Conservation (phyloP, 1,140 invertebrate genomes). For the Aphaenogaster rudis region DNA sequence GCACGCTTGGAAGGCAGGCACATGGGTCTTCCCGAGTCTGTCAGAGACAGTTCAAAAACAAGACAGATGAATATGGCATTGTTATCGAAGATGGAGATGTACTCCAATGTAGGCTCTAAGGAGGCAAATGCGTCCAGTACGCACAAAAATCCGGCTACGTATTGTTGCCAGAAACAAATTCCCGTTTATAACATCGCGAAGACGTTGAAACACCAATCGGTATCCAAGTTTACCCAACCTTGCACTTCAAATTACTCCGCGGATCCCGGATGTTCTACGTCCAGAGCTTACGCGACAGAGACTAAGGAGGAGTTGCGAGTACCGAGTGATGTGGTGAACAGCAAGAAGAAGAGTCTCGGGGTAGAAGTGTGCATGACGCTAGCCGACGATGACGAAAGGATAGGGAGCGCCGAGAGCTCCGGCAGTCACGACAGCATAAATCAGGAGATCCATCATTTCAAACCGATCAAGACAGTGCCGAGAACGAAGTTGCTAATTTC, state of each 20-base stretch:
- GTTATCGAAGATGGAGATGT: conserved; percentile 78
- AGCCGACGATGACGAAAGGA: conserved; percentile 80
- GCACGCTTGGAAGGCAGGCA: conserved; percentile 52
- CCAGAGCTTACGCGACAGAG: conserved; percentile 84
- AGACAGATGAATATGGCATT: conserved; percentile 78
- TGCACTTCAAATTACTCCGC: conserved; percentile 73
- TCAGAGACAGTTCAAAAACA: conserved; percentile 56
- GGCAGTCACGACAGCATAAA: conserved; percentile 88
- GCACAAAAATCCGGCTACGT: conserved; percentile 69
- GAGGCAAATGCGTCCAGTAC: conserved; percentile 56
- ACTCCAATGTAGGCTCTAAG: conserved; percentile 52
- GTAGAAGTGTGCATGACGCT: conserved; percentile 82
- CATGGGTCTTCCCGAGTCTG: conserved; percentile 45
- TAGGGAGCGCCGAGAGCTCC: conserved; percentile 84
- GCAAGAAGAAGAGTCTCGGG: conserved; percentile 83
- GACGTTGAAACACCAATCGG: conserved; percentile 77
- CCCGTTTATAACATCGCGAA: conserved; percentile 77
- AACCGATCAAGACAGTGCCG: conserved; percentile 88
- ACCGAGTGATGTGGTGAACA: conserved; percentile 87
- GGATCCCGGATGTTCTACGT: conserved; percentile 80
- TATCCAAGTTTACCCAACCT: conserved; percentile 72
- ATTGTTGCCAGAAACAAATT: conserved; percentile 74
- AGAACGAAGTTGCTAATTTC: conserved; percentile 84
- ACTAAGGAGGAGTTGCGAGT: conserved; percentile 87
- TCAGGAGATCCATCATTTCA: conserved; percentile 89